A percentile compares a stretch with the other conserved stretches of the same genome.
phyloP scores from a whole-genome alignment of 37 sponge, comb jelly and placozoan genomes.

The Cliona cf. orientalis region DNA sequence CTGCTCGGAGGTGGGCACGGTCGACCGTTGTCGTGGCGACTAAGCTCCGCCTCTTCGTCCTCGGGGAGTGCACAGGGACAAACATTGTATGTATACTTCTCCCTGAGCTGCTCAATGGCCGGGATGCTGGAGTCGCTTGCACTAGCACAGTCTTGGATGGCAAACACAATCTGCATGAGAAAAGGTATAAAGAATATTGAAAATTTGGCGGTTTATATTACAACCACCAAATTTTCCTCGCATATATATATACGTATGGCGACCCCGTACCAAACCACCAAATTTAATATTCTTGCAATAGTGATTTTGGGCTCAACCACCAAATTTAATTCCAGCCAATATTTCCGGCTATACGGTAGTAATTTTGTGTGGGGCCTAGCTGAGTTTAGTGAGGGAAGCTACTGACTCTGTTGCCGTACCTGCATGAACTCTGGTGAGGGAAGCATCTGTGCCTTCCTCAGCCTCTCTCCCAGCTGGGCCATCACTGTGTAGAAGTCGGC shows the following conservation, averaged over 20 bases:
- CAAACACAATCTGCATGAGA: constrained; percentile 53
- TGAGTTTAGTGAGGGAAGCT: too few species aligned
- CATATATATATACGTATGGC: too few species aligned
- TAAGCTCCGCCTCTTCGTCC: neutral
- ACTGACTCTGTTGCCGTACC: neutral
- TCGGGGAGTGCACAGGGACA: constrained; percentile 34
- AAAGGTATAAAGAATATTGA: neutral
- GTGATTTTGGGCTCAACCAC: too few species aligned
- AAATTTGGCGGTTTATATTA: too few species aligned
- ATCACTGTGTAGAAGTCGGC: constrained; percentile 51
- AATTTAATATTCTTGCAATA: too few species aligned
- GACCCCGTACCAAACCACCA: too few species aligned
- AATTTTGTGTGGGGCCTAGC: too few species aligned
- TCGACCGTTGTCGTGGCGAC: neutral
- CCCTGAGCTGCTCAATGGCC: constrained; percentile 54
- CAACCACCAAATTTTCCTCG: too few species aligned
- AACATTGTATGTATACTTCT: constrained; percentile 77
- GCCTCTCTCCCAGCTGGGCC: constrained; percentile 29
- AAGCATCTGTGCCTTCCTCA: constrained; percentile 26
- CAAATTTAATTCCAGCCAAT: too few species aligned
- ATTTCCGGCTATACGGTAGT: too few species aligned
- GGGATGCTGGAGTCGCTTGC: constrained; percentile 26
- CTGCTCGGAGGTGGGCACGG: constrained; percentile 60
- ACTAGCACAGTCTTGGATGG: constrained; percentile 38
- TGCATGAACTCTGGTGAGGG: constrained; percentile 41